Evolutionary conservation across 1,140 invertebrate genomes (phyloP), one percentile per base, ranked within the genome.

Genomic region (Drepana arcuata): DNA sequence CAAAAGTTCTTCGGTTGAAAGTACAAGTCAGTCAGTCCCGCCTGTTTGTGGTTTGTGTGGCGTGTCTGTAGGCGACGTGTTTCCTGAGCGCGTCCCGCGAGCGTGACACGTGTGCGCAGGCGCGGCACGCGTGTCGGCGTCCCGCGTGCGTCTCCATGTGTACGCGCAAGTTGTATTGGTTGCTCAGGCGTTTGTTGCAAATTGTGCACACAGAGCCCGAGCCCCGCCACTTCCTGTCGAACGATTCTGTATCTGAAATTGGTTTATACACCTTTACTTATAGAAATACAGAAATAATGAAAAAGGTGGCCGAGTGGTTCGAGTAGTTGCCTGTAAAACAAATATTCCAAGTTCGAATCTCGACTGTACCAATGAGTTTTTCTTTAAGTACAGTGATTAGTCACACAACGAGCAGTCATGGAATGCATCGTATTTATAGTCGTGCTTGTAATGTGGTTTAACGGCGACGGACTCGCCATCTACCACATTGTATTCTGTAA

Each of bases 101-200:
- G 38, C 93, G 86, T 21, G 92, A 94, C 10, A 95, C 93, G 63
- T 95, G 93, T 12, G 88, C 89, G 80, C 93, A 95, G 0, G 92
- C 91, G 32, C 91, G 88, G 65, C 93, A 95, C 12, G 93, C 92
- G 69, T 90, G 88, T 14, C 86, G 79, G 40, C 92, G 89, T 53
- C 94, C 93, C 57, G 93, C 92, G 65, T 95, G 93, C 9, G 93
- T 95, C 66, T 95, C 94, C 87, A 95, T 90, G 63, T 95, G 93
- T 44, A 95, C 93, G 27, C 93, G 85, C 53, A 95, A 80, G 78
- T 95, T 95, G 75, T 95, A 95, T 68, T 94, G 93, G 82, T 95
- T 95, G 73, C 92, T 94, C 16, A 95, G 84, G 40, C 93, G 91
- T 74, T 95, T 95, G 52, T 92, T 90, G 79, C 93, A 95, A 21